phyloP scores from a whole-genome alignment of 2,797 vertebrate genomes.

The Prunella strophiata region DNA sequence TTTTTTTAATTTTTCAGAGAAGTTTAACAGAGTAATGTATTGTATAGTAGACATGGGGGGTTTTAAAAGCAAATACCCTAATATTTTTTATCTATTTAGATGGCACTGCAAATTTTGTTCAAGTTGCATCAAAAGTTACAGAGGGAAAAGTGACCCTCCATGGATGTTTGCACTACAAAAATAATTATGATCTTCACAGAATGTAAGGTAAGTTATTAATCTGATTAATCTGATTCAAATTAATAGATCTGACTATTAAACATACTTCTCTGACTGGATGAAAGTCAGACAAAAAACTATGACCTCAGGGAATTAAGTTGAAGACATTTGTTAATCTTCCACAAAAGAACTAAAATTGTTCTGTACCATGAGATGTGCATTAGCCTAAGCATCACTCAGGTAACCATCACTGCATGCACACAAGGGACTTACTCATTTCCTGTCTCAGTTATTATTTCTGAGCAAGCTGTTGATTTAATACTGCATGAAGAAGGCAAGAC shows the following conservation, averaged over 20 bases:
- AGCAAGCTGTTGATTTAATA: slow-evolving; percentile 24
- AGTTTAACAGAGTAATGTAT: background rate
- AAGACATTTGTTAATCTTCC: background rate
- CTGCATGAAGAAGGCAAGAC: background rate
- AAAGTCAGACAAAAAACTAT: background rate
- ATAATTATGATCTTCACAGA: background rate
- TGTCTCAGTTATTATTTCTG: slow-evolving; percentile 5
- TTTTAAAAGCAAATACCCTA: background rate
- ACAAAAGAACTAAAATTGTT: background rate
- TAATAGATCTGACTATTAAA: background rate
- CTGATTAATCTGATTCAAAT: background rate
- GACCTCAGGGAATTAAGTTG: background rate
- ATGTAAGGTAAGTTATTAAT: background rate
- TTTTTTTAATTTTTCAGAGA: background rate
- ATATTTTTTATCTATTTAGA: background rate
- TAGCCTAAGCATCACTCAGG: background rate
- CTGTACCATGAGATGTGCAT: background rate
- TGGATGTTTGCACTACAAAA: background rate
- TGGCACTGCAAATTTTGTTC: background rate
- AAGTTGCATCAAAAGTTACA: background rate
- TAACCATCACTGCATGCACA: background rate
- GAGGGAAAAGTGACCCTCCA: background rate
- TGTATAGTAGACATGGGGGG: background rate
- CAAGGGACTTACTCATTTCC: background rate
- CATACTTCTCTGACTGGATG: background rate